Evolutionary conservation across 2,888 invertebrate species (phyloP), one percentile per base, ranked within the genome.

Genomic region (Harpalus rufipes): DNA sequence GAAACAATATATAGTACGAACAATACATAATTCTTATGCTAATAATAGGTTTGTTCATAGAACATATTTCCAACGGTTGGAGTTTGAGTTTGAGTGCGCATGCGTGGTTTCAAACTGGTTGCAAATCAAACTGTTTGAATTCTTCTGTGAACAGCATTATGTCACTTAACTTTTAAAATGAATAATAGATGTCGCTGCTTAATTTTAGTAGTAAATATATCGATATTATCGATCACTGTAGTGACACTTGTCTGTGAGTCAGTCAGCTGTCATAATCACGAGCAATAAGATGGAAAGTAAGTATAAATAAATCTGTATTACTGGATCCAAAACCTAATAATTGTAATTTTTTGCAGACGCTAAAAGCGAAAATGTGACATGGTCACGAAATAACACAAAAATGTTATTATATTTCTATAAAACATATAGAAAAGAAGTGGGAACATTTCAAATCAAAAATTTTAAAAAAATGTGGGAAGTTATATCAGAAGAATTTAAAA

Each of bases 31-130:
- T n/a, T n/a, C n/a, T n/a, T n/a, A n/a, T n/a, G n/a, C n/a, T n/a
- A n/a, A n/a, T n/a, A n/a, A n/a, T 44, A 44, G 44, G 44, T 44
- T 44, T 44, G 44, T 44, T 44, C 44, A 44, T 44, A 44, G 44
- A 44, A 44, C 44, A 44, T 1, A 44, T 44, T 44, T 44, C 8
- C 8, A 44, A 44, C 0, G 21, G 21, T 21, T 21, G 21, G 21
- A 21, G 21, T 21, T 21, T 21, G 21, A 21, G 3, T 21, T 1
- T 21, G 21, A 21, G 21, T 21, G 21, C 21, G 21, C 21, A 21
- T 21, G 21, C 21, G 21, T 21, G 21, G 21, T 21, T 21, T 21
- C 21, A 21, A 21, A 21, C 21, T 21, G 21, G 21, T 44, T 44
- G 7, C 44, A 44, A 44, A 44, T 44, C 44, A 44, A 44, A 44